Percentiles rank a stretch among this genome's conserved stretches.
These are phyloP conservation scores for Brachionus manjavacas DNA, from an alignment of 1,140 invertebrate genomes.

Conservation along the genomic window DNA sequence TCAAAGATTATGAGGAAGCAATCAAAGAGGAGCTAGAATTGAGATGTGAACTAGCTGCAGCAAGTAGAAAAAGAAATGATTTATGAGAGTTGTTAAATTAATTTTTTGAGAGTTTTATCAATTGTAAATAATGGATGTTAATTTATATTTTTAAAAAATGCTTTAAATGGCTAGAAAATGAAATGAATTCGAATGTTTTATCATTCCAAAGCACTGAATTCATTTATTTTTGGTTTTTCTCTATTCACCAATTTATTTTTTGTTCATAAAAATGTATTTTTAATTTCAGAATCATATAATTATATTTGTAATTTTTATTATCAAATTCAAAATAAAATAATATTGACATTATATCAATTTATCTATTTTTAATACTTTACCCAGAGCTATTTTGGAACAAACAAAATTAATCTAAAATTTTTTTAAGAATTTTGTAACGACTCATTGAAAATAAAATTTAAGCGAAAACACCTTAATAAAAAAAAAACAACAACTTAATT, in stretches of 20 bases:
- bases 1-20: slow-evolving; percentile 39
- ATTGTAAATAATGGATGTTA: neutral
- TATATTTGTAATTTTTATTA: neutral
- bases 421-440: no score
- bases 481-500: no score
- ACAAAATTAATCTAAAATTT: no score
- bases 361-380: no score
- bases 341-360: neutral
- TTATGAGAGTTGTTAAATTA: neutral
- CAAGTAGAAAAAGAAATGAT: slow-evolving; percentile 23
- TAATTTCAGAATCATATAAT: neutral
- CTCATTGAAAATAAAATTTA: no score
- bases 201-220: neutral
- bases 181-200: neutral
- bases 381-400: no score
- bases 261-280: neutral
- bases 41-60: slow-evolving; percentile 31
- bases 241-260: neutral
- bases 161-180: neutral
- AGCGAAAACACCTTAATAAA: no score
- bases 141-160: neutral
- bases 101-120: neutral
- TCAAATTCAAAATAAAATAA: neutral
- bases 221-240: neutral
- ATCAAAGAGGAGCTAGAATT: slow-evolving; percentile 39